Base-by-base conservation (phyloP, 2,888 invertebrate species). In the Liodrosophila aerea region DNA sequence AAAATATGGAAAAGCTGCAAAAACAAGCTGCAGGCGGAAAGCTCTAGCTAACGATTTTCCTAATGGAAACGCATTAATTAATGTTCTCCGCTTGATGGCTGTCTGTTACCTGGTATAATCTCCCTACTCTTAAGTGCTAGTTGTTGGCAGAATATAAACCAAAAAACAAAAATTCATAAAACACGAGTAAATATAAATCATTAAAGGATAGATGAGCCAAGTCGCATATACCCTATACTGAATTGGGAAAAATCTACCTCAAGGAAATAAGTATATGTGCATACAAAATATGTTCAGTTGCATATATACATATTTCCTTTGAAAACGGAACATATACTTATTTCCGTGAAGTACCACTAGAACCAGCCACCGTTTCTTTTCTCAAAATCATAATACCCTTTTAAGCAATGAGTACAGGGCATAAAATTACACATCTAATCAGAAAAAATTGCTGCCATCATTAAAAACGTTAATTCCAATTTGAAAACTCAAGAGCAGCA, bases 401-500 rank as follows among this genome's bases (percentile, higher is more conserved):
- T 22, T 22, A 5, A 39, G 50, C 12, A 40, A 30, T 43, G 27
- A 30, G 29, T 7, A 9, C 22, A 22, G 22, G 22, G 22, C 22
- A 39, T 39, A 30, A 41, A 56, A 41, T n/a, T 50, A 52, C 56
- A 60, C 61, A 69, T n/a, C 36, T 13, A 13, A 8, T 33, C 57
- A 52, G 30, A 52, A 33, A 66, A 72, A 52, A 64, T 52, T 50
- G 51, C 66, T 78, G 62, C 71, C 78, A 86, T 87, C 85, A 87
- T 87, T 87, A 86, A 88, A 87, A 87, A 85, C 80, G 78, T 81
- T 85, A 87, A 87, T 86, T 87, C 85, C 76, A 68, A 87, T 86
- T 84, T 84, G 56, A 78, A 22, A 64, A 15, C 70, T 72, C 72
- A 51, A 76, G 74, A 60, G 68, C 61, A 64, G 40, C 34, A 30